Percentiles rank a stretch among this genome's conserved stretches.
Evolutionary conservation across 2,888 invertebrate genomes (phyloP).

Genomic region (Pediacus dermestoides): DNA sequence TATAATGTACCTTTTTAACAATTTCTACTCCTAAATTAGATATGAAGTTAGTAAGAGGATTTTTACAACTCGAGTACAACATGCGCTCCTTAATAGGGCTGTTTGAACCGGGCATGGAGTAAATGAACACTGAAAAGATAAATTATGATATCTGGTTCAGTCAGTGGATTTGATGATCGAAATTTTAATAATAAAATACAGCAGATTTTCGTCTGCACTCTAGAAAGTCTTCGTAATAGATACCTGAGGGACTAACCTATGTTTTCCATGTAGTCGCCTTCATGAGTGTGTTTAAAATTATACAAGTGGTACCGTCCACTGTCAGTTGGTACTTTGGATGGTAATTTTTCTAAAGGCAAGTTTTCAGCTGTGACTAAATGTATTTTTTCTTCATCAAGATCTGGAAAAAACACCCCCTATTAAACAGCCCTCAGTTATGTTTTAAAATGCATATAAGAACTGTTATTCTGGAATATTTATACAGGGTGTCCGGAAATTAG

Average conservation of each 20-base stretch:
- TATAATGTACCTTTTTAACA: slow-evolving; percentile 73
- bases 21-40: slow-evolving; percentile 75
- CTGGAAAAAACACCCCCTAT: slow-evolving; percentile 51
- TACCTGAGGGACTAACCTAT: slow-evolving; percentile 71
- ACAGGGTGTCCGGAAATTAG: too few relatives aligned
- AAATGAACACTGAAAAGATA: slow-evolving; percentile 93
- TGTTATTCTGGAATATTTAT: too few relatives aligned
- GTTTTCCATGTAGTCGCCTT: slow-evolving; percentile 84
- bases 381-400: slow-evolving; percentile 83
- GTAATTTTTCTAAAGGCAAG: slow-evolving; percentile 65
- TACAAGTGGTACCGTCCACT: slow-evolving; percentile 89
- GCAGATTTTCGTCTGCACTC: too few relatives aligned
- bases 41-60: slow-evolving; percentile 80
- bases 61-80: slow-evolving; percentile 98
- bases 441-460: too few relatives aligned
- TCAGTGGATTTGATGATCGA: too few relatives aligned
- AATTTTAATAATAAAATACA: too few relatives aligned
- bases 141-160: too few relatives aligned
- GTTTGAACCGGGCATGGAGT: slow-evolving; percentile 96
- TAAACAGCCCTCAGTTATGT: background rate
- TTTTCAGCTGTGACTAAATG: slow-evolving; percentile 73
- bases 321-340: slow-evolving; percentile 77
- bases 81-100: slow-evolving; percentile 97
- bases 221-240: too few relatives aligned
- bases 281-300: slow-evolving; percentile 87